A percentile compares a stretch with the other conserved stretches of the same genome.
Evolutionary conservation across 2,888 invertebrate species (phyloP).

Genomic region (Eupithecia tripunctaria): DNA sequence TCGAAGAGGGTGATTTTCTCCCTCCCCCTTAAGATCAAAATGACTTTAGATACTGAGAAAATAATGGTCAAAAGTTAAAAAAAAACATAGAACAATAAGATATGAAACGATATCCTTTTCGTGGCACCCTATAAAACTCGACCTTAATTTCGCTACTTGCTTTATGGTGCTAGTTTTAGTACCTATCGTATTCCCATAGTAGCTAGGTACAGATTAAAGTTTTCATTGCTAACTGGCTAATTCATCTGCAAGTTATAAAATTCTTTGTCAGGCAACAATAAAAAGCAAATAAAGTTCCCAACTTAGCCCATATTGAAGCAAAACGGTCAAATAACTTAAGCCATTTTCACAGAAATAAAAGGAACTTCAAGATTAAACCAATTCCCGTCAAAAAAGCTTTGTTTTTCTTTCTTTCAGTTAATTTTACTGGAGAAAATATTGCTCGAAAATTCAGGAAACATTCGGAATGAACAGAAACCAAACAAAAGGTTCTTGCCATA

Average conservation of each 20-base stretch:
- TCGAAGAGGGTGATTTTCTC: too few species aligned
- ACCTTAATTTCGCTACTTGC: not conserved
- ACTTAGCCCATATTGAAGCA: conserved; percentile 3
- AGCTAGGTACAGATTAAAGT: not conserved
- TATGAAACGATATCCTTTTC: too few species aligned
- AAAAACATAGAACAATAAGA: too few species aligned
- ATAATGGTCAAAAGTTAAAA: too few species aligned
- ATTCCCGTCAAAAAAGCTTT: conserved; percentile 19
- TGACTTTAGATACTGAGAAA: too few species aligned
- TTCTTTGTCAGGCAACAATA: not conserved
- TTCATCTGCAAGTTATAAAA: not conserved
- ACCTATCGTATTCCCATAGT: not conserved
- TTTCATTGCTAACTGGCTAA: not conserved
- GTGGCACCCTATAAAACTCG: too few species aligned
- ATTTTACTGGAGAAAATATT: conserved; percentile 33
- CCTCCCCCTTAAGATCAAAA: too few species aligned
- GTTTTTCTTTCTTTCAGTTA: conserved; percentile 19
- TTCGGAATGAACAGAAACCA: conserved; percentile 32
- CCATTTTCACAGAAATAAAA: conserved; percentile 19
- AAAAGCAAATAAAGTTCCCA: conserved; percentile 6
- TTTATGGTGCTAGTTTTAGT: not conserved
- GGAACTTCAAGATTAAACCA: conserved; percentile 20
- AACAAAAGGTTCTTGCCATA: conserved; percentile 43
- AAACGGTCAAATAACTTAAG: conserved; percentile 12
- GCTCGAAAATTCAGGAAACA: conserved; percentile 34